Evolutionary conservation across 2,113 vertebrate genomes (phyloP).

Genomic region (Andinoacara biseriatus): DNA sequence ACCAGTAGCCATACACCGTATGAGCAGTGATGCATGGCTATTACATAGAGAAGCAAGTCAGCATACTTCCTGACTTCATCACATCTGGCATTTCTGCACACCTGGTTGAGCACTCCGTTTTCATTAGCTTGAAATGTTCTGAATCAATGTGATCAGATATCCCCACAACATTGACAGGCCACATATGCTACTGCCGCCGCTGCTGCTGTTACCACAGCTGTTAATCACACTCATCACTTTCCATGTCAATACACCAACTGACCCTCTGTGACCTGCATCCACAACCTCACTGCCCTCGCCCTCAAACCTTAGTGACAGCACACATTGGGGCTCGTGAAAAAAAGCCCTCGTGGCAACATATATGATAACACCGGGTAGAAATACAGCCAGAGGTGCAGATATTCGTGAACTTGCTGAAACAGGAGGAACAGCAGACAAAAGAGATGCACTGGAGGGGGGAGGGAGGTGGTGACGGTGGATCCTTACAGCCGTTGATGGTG

Average conservation of each 20-base stretch:
- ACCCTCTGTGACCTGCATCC: constrained; percentile 38
- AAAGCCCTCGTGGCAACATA: constrained; percentile 4
- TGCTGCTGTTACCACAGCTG: constrained; percentile 27
- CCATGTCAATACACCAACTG: constrained; percentile 48
- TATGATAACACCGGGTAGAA: background rate
- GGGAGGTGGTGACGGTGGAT: constrained; percentile 7
- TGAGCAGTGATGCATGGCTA: background rate
- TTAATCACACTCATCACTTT: constrained; percentile 18
- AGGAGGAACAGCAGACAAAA: constrained; percentile 33
- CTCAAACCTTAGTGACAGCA: constrained; percentile 7
- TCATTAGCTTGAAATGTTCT: constrained; percentile 7
- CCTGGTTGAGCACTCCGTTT: constrained; percentile 17
- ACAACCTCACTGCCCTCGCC: constrained; percentile 2
- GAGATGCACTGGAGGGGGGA: background rate
- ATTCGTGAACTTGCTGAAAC: constrained; percentile 10
- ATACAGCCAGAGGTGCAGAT: background rate
- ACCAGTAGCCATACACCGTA: background rate
- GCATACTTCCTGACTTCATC: background rate
- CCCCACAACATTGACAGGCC: constrained; percentile 6
- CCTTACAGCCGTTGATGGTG: constrained; percentile 96
- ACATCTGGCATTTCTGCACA: constrained; percentile 38
- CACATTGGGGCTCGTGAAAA: constrained; percentile 29
- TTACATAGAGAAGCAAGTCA: constrained; percentile 15
- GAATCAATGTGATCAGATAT: constrained; percentile 16
- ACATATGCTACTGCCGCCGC: constrained; percentile 27